Evolutionary conservation across 2,888 invertebrate genomes (phyloP).

Genomic region (Calameuta idolon): DNA sequence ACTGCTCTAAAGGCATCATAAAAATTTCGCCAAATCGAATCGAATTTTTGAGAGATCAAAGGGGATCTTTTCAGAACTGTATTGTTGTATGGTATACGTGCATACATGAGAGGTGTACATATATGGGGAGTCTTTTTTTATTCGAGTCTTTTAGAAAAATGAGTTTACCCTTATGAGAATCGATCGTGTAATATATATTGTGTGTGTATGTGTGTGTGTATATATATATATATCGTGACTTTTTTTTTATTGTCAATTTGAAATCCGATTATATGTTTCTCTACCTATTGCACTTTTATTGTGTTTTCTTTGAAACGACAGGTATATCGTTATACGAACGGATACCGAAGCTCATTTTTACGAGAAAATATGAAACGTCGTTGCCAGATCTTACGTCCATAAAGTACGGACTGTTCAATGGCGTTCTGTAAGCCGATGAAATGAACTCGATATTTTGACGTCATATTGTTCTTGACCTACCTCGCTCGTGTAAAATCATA

Average conservation of each 20-base stretch:
- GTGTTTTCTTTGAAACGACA: neutral
- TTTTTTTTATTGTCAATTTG: neutral
- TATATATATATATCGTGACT: neutral
- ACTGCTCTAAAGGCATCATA: neutral
- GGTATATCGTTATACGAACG: neutral
- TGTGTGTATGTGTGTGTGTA: too few relatives aligned
- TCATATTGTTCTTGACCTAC: neutral
- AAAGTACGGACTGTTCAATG: neutral
- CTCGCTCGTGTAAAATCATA: neutral
- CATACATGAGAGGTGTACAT: neutral
- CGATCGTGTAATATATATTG: neutral
- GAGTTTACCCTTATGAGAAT: neutral
- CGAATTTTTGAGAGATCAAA: neutral
- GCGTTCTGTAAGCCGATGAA: neutral
- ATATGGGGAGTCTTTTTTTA: neutral
- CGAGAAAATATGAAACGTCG: neutral
- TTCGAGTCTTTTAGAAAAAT: neutral
- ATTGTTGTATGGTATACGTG: neutral
- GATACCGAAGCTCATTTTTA: neutral
- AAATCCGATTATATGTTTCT: neutral
- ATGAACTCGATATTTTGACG: neutral
- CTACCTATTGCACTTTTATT: neutral
- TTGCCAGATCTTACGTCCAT: neutral
- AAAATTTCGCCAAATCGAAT: neutral
- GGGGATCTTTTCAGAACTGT: neutral